These are phyloP conservation scores for Drosophila kurseongensis DNA, from an alignment of 1,140 invertebrate species.

Conservation along the genomic window DNA sequence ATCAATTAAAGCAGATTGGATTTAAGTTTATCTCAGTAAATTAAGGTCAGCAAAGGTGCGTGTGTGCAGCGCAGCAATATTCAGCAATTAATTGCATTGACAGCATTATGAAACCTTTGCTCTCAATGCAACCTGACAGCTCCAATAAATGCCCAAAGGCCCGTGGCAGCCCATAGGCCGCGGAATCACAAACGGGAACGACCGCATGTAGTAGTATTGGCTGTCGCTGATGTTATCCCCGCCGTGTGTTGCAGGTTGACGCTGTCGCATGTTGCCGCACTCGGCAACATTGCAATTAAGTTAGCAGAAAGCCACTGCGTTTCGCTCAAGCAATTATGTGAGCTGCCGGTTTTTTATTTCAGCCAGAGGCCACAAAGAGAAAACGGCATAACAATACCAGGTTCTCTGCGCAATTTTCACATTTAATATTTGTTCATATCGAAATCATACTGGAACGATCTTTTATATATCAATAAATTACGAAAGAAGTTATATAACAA, in stretches of 20 bases:
- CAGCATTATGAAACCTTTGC: slow-evolving; percentile 73
- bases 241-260: neutral
- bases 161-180: slow-evolving; percentile 5
- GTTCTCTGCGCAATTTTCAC: too few species aligned
- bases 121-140: slow-evolving; percentile 69
- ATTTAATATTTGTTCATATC: too few species aligned
- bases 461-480: too few species aligned
- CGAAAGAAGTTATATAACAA: too few species aligned
- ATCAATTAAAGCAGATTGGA: slow-evolving; percentile 9
- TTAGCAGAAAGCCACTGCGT: slow-evolving; percentile 38
- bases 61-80: slow-evolving; percentile 40
- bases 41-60: slow-evolving; percentile 1
- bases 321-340: slow-evolving; percentile 57
- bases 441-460: too few species aligned
- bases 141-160: slow-evolving; percentile 54
- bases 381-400: too few species aligned
- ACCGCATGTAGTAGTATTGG: slow-evolving; percentile 20
- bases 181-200: slow-evolving; percentile 12
- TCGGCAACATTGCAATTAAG: slow-evolving; percentile 70
- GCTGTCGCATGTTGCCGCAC: slow-evolving; percentile 26
- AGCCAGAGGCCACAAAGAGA: neutral
- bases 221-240: slow-evolving; percentile 47
- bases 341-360: slow-evolving; percentile 1
- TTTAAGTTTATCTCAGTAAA: slow-evolving; percentile 2
- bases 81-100: slow-evolving; percentile 80